phyloP scores from a whole-genome alignment of 2,113 vertebrate genomes.

The Monopterus albus region DNA sequence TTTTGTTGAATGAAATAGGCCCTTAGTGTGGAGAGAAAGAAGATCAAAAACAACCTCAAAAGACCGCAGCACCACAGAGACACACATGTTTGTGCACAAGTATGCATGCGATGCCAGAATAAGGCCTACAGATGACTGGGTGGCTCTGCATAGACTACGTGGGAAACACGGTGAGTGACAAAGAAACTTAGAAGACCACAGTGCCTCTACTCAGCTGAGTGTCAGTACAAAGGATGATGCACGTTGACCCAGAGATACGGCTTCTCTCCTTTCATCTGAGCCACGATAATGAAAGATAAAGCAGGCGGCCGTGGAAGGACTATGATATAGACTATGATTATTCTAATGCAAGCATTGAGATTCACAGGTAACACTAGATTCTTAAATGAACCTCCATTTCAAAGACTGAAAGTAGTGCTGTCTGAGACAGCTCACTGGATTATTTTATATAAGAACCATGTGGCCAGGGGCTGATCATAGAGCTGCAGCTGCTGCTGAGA shows the following conservation, averaged over 20 bases:
- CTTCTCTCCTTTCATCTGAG: conserved; percentile 63
- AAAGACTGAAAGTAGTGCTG: conserved; percentile 9
- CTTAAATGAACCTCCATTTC: conserved; percentile 18
- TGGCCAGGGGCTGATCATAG: neutral
- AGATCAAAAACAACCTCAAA: conserved; percentile 25
- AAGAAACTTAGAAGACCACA: conserved; percentile 47
- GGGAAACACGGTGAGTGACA: conserved; percentile 53
- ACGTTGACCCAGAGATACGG: conserved; percentile 49
- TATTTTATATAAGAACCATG: neutral
- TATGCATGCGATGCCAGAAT: conserved; percentile 23
- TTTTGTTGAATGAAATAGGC: conserved; percentile 3
- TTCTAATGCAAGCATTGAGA: conserved; percentile 31
- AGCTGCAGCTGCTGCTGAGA: neutral
- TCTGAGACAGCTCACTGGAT: neutral
- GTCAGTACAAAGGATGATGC: conserved; percentile 59
- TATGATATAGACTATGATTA: conserved; percentile 30
- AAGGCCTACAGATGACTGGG: conserved; percentile 41
- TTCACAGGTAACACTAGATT: conserved; percentile 13
- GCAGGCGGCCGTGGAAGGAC: conserved; percentile 15
- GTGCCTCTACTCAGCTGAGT: conserved; percentile 53
- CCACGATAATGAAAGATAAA: conserved; percentile 62
- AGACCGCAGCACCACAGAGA: conserved; percentile 38
- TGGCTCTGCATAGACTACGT: conserved; percentile 57
- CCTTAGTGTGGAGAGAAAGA: conserved; percentile 4
- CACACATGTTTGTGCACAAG: conserved; percentile 6